These are phyloP conservation scores for Homarus gammarus DNA, from an alignment of 2,888 invertebrate genomes.

Conservation along the genomic window DNA sequence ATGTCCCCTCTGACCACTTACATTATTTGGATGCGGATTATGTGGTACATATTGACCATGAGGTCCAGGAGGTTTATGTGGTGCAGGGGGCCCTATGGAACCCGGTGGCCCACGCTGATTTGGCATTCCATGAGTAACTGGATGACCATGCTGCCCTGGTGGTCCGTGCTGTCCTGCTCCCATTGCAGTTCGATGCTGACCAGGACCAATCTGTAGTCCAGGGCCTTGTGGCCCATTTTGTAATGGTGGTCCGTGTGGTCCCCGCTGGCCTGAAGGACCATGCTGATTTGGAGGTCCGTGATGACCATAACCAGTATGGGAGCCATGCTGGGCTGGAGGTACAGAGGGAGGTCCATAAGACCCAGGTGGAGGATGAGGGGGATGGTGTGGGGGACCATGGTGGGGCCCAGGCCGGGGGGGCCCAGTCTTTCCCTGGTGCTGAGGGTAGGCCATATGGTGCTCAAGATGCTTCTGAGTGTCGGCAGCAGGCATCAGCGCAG, in stretches of 20 bases:
- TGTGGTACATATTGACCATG: slow-evolving; percentile 36
- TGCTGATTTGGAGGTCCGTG: slow-evolving; percentile 28
- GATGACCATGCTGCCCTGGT: slow-evolving; percentile 20
- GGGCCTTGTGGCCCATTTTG: slow-evolving; percentile 25
- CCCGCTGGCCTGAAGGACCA: slow-evolving; percentile 36
- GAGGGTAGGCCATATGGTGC: slow-evolving; percentile 59
- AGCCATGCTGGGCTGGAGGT: slow-evolving; percentile 12
- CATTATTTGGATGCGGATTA: slow-evolving; percentile 11
- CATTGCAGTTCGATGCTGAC: slow-evolving; percentile 7
- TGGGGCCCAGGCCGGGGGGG: slow-evolving; percentile 40
- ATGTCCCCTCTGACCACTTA: not conserved
- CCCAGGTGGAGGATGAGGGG: slow-evolving; percentile 16
- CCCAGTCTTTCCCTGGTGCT: slow-evolving; percentile 52
- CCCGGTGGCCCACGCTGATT: slow-evolving; percentile 30
- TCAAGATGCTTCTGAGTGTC: slow-evolving; percentile 45
- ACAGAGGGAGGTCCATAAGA: slow-evolving; percentile 12
- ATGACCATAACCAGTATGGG: slow-evolving; percentile 34
- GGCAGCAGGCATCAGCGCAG: slow-evolving; percentile 49
- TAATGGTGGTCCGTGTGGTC: slow-evolving; percentile 5
- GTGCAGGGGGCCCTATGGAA: slow-evolving; percentile 18
- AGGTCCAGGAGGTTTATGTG: slow-evolving; percentile 28
- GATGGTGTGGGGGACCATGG: slow-evolving; percentile 35
- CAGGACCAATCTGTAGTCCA: slow-evolving; percentile 15
- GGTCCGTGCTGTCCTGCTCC: slow-evolving; percentile 23
- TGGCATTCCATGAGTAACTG: slow-evolving; percentile 4